Conservation (phyloP, 2,888 invertebrate species). For the Drosophila pegasa region DNA sequence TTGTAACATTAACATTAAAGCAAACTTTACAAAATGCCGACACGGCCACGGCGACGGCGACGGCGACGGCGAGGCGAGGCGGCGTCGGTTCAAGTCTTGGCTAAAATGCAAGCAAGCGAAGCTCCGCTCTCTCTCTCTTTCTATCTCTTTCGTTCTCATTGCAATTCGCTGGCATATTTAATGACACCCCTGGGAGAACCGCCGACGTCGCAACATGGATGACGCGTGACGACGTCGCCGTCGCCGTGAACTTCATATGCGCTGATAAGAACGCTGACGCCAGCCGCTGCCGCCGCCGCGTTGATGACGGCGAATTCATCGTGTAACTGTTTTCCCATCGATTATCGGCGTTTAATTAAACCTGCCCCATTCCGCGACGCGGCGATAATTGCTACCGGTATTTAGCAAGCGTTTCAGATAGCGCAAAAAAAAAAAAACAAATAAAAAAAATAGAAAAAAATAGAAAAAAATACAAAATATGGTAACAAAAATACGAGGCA, state of each 20-base stretch:
- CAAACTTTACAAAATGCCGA: slow-evolving; percentile 70
- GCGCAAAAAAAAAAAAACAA: slow-evolving; percentile 32
- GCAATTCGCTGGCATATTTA: slow-evolving; percentile 36
- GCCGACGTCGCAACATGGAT: slow-evolving; percentile 33
- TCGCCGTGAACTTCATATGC: slow-evolving; percentile 59
- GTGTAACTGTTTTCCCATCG: slow-evolving; percentile 73
- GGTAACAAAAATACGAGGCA: slow-evolving; percentile 54
- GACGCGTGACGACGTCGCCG: slow-evolving; percentile 43
- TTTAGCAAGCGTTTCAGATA: slow-evolving; percentile 73
- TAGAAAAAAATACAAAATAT: slow-evolving; percentile 36
- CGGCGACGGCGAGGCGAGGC: slow-evolving; percentile 2
- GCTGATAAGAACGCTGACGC: slow-evolving; percentile 49
- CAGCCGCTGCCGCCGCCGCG: slow-evolving; percentile 10
- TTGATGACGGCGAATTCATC: slow-evolving; percentile 20
- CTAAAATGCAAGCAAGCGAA: slow-evolving; percentile 57
- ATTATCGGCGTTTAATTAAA: slow-evolving; percentile 76
- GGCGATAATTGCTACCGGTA: slow-evolving; percentile 74
- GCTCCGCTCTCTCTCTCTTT: background rate
- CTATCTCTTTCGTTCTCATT: background rate
- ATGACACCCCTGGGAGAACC: slow-evolving; percentile 27
- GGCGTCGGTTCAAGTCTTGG: slow-evolving; percentile 42
- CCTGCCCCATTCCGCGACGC: slow-evolving; percentile 29
- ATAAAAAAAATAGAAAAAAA: slow-evolving; percentile 22
- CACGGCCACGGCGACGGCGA: slow-evolving; percentile 24
- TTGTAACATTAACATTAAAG: slow-evolving; percentile 76